These are phyloP conservation scores for Ictalurus punctatus DNA, from an alignment of 2,113 vertebrate species.

Conservation along the genomic window DNA sequence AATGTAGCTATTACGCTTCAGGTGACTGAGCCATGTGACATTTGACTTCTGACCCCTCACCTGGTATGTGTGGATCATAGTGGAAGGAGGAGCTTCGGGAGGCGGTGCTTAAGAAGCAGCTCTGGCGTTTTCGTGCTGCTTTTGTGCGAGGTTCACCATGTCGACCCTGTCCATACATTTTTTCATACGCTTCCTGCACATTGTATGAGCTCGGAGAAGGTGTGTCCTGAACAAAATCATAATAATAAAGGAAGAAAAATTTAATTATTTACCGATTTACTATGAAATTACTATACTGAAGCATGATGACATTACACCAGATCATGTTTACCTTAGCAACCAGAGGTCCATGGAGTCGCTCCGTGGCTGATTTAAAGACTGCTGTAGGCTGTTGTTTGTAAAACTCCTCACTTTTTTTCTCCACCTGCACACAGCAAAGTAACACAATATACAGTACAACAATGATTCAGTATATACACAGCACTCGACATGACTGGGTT, in stretches of 20 bases:
- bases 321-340: constrained; percentile 61
- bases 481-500: neutral
- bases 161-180: constrained; percentile 60
- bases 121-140: constrained; percentile 69
- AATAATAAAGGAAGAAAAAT: constrained; percentile 10
- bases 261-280: too few species aligned
- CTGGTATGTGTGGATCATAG: constrained; percentile 57
- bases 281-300: neutral
- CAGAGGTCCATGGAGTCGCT: constrained; percentile 56
- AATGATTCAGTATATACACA: neutral
- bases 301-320: neutral
- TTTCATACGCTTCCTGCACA: constrained; percentile 71
- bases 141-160: constrained; percentile 65
- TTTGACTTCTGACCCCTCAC: constrained; percentile 39
- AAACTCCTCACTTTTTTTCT: constrained; percentile 59
- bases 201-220: constrained; percentile 76
- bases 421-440: constrained; percentile 55
- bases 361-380: constrained; percentile 66
- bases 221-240: constrained; percentile 63
- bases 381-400: constrained; percentile 65
- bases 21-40: neutral
- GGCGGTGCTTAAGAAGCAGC: constrained; percentile 74
- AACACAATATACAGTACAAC: neutral
- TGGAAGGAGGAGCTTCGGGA: constrained; percentile 55
- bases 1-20: neutral